phyloP scores from a whole-genome alignment of 2,113 vertebrate species.

The Bettongia penicillata region DNA sequence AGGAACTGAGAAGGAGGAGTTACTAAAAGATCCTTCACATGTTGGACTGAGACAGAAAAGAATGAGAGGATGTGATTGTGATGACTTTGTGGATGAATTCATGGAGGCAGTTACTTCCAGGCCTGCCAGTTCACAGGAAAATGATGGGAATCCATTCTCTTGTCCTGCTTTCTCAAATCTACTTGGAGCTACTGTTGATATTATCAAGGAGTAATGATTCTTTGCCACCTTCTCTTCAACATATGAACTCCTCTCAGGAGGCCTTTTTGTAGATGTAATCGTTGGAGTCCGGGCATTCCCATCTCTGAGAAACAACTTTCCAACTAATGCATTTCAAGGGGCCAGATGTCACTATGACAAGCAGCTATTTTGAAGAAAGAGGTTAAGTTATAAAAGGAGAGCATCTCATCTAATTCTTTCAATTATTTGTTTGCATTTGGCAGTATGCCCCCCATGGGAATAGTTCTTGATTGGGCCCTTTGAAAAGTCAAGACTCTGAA shows the following conservation, averaged over 20 bases:
- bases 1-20: no score
- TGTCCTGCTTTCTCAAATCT: slow-evolving; percentile 89
- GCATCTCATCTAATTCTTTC: background rate
- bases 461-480: slow-evolving; percentile 35
- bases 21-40: no score
- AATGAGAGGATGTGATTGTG: no score
- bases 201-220: slow-evolving; percentile 86
- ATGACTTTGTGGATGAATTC: no score
- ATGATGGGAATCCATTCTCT: slow-evolving; percentile 91
- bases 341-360: background rate
- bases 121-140: slow-evolving; percentile 89
- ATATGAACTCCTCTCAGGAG: slow-evolving; percentile 93
- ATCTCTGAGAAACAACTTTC: slow-evolving; percentile 38
- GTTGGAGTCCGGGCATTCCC: background rate
- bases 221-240: slow-evolving; percentile 89
- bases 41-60: no score
- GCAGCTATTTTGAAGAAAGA: slow-evolving; percentile 8
- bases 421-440: slow-evolving; percentile 47
- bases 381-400: background rate
- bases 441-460: slow-evolving; percentile 44
- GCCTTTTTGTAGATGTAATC: slow-evolving; percentile 86
- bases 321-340: background rate
- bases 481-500: slow-evolving; percentile 38
- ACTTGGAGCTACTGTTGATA: slow-evolving; percentile 90
- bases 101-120: slow-evolving; percentile 77